phyloP scores from a whole-genome alignment of 2,888 invertebrate genomes.

The Boloria selene region DNA sequence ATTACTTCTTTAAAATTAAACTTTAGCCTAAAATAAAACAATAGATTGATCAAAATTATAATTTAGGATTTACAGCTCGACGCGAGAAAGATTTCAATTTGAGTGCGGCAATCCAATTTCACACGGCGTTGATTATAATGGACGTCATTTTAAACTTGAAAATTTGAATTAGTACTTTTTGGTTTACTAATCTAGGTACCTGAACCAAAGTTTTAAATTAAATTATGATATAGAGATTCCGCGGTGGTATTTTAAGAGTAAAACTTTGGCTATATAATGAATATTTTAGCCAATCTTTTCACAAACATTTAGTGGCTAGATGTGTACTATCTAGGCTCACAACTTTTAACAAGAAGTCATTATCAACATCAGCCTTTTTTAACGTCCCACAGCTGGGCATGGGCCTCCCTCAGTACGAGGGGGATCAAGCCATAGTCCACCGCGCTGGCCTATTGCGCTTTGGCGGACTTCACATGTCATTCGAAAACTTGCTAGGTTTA shows the following conservation, averaged over 20 bases:
- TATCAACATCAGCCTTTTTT: too few relatives aligned
- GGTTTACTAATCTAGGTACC: constrained; percentile 20
- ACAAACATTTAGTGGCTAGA: too few relatives aligned
- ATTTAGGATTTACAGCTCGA: constrained; percentile 25
- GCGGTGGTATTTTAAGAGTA: constrained; percentile 11
- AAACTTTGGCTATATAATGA: neutral
- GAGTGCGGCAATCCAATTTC: constrained; percentile 37
- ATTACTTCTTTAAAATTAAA: neutral
- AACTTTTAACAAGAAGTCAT: too few relatives aligned
- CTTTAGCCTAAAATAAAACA: constrained; percentile 9
- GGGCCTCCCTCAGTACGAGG: too few relatives aligned
- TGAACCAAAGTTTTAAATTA: constrained; percentile 27
- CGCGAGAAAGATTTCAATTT: constrained; percentile 34
- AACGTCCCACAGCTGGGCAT: too few relatives aligned
- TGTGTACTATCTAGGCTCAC: too few relatives aligned
- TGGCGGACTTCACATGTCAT: too few relatives aligned
- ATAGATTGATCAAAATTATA: constrained; percentile 22
- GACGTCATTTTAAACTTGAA: constrained; percentile 31
- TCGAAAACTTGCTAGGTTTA: too few relatives aligned
- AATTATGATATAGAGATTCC: constrained; percentile 21
- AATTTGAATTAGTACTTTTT: constrained; percentile 26
- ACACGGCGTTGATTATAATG: constrained; percentile 37
- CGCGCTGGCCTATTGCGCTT: too few relatives aligned
- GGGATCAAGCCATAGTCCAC: too few relatives aligned
- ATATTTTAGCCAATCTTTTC: too few relatives aligned